Base-by-base conservation (phyloP, 2,888 invertebrate species). In the Electrophaes corylata region DNA sequence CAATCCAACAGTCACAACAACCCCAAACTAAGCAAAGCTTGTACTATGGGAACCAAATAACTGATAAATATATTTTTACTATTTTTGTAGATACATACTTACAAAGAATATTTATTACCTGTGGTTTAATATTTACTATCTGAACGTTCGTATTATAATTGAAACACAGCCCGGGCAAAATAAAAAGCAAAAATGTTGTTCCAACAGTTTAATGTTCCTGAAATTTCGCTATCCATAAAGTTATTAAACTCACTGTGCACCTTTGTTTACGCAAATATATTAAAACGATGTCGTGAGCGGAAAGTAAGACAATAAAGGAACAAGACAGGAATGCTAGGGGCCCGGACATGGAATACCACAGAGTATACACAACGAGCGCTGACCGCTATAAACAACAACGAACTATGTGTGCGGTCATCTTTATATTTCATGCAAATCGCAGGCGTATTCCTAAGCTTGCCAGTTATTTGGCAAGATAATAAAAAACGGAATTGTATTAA, bases 391-490 rank as follows among this genome's bases (percentile, higher is more conserved):
- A 91, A 91, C 90, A 89, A 88, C 75, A 73, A 74, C 70, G 73
- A 88, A 88, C 88, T 90, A 88, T 91, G 86, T 81, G 88, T 81
- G 88, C 83, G 87, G 87, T 81, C 84, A 88, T 90, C 91, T 90
- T 91, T 91, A 90, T 91, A 91, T 91, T 87, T 91, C 88, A 91
- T 91, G 91, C 87, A 90, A 91, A 91, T 91, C 81, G 79, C 67
- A 70, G 71, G 66, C 61, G 70, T 62, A 66, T 52, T 60, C 60
- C 64, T 66, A 33, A 48, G 47, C 46, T 26, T 1, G 31, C 47
- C 19, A 3, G 4, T 35, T 26, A 14, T 20, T n/a, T 2, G 16
- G 1, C 2, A 8, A 37, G 5, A 14, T 5, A 5, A 29, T 11
- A 10, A 29, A 3, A 29, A 10, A 29, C n/a, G n/a, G n/a, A n/a